A percentile compares a stretch with the other conserved stretches of the same genome.
Conservation (phyloP, 2,113 vertebrate genomes). For the Prolemur simus region DNA sequence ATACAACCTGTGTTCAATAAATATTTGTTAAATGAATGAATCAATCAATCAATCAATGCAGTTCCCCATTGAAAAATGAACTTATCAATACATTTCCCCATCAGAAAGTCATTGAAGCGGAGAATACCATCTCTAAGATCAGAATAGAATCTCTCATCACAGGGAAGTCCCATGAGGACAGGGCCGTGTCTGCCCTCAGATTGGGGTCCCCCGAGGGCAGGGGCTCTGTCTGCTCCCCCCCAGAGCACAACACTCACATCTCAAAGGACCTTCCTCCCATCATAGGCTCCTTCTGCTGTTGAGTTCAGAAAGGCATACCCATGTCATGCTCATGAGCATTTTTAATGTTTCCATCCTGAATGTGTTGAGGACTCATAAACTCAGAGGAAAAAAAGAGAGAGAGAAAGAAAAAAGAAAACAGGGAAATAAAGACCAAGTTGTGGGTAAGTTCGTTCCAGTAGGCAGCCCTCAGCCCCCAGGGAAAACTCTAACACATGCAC, state of each 20-base stretch:
- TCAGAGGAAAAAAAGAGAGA: background rate
- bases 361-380: conserved; percentile 24
- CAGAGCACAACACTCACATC: background rate
- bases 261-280: background rate
- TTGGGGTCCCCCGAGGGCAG: background rate
- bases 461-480: conserved; percentile 44
- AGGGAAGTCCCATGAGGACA: background rate
- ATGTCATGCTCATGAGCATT: background rate
- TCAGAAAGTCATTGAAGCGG: background rate
- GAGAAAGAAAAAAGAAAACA: background rate
- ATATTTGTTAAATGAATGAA: background rate
- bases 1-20: background rate
- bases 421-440: conserved; percentile 50
- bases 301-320: background rate
- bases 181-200: background rate
- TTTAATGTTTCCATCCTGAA: conserved; percentile 32
- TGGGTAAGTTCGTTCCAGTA: conserved; percentile 53
- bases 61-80: background rate
- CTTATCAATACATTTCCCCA: background rate
- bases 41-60: background rate
- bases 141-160: background rate
- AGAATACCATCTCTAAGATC: background rate
- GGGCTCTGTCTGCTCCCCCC: too few species aligned
- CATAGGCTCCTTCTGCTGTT: background rate
- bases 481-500: conserved; percentile 40